These are phyloP conservation scores for Macheiramphus alcinus DNA, from an alignment of 2,113 vertebrate species.

Conservation along the genomic window DNA sequence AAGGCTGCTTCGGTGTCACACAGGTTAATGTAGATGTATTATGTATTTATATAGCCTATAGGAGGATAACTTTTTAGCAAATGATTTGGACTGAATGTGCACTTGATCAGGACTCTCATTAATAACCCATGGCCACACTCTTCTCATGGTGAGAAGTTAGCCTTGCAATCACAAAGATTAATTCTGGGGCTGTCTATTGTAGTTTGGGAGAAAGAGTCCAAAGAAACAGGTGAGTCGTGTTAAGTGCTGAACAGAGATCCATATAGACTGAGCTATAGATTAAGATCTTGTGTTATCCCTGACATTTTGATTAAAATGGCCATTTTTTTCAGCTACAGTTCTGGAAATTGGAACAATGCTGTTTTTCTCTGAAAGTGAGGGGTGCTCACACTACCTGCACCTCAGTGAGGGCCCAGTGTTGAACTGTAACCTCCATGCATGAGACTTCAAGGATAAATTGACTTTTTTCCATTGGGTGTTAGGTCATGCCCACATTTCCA, in stretches of 20 bases:
- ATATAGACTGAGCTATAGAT: not conserved
- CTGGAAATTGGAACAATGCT: not conserved
- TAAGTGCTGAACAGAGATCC: not conserved
- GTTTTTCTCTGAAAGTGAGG: not conserved
- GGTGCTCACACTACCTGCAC: not conserved
- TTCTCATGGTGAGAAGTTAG: not conserved
- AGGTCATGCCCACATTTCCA: not conserved
- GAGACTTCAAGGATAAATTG: not conserved
- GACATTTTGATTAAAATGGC: not conserved
- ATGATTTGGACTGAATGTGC: conserved; percentile 44
- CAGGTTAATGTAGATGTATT: conserved; percentile 67
- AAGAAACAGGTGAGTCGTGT: not conserved
- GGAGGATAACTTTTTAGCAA: conserved; percentile 45
- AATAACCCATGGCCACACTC: not conserved
- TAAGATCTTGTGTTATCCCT: not conserved
- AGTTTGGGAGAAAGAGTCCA: not conserved
- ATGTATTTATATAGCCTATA: conserved; percentile 61
- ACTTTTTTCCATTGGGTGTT: not conserved
- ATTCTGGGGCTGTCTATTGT: not conserved
- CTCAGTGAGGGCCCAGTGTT: not conserved
- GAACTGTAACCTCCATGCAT: not conserved
- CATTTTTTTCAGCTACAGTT: not conserved
- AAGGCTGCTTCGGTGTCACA: conserved; percentile 52
- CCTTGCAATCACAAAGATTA: conserved; percentile 24
- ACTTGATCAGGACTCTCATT: conserved; percentile 57